Evolutionary conservation across 2,797 vertebrate genomes (phyloP).

Genomic region (Borostomias antarcticus): DNA sequence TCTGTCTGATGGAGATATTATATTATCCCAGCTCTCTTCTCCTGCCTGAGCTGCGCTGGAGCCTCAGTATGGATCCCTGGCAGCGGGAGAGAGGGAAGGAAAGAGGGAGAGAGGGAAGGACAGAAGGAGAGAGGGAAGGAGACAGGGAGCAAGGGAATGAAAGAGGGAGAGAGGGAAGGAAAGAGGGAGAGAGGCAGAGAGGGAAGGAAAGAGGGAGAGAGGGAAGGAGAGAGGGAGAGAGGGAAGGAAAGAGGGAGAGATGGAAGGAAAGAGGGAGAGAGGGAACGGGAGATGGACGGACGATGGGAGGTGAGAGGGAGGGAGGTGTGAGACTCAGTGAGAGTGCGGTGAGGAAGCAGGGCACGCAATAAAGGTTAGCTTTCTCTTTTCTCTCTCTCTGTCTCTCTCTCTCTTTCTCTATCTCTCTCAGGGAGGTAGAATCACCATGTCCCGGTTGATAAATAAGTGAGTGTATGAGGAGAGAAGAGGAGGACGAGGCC

Average conservation of each 20-base stretch:
- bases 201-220: not conserved
- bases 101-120: not conserved
- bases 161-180: not conserved
- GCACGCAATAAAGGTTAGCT: not conserved
- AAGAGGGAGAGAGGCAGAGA: not conserved
- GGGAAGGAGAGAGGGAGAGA: not conserved
- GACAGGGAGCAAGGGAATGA: not conserved
- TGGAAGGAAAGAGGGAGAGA: not conserved
- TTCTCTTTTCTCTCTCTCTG: not conserved
- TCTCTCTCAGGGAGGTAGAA: constrained; percentile 1
- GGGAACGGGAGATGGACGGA: too few species aligned
- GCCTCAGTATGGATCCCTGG: not conserved
- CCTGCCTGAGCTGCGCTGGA: not conserved
- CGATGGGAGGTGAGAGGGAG: not conserved
- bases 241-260: not conserved
- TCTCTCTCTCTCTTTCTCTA: not conserved
- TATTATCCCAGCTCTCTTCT: not conserved
- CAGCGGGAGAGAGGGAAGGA: not conserved
- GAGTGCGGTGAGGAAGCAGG: not conserved
- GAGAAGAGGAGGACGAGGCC: not conserved
- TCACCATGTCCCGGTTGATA: not conserved
- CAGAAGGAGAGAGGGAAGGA: not conserved
- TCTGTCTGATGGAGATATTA: too few species aligned
- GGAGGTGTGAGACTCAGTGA: not conserved
- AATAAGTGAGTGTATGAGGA: constrained; percentile 11